Conservation (phyloP, 2,113 vertebrate species). For the Pachyramphus minor region DNA sequence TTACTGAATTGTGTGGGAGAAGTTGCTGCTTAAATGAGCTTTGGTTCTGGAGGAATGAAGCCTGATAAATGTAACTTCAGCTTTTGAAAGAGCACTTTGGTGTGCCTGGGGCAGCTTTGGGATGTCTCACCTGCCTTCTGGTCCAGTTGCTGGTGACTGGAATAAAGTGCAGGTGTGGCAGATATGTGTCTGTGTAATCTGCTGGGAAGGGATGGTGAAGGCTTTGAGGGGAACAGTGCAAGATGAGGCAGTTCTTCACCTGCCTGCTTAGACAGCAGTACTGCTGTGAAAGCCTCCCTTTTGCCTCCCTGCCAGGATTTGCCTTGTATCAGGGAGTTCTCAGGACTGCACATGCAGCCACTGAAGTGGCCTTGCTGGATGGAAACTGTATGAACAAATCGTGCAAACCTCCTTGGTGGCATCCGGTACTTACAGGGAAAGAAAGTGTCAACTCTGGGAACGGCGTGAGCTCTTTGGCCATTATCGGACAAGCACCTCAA, state of each 20-base stretch:
- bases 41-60: background rate
- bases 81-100: background rate
- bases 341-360: background rate
- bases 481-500: background rate
- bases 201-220: background rate
- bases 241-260: accelerated
- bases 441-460: background rate
- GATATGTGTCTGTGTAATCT: background rate
- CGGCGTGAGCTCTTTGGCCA: accelerated
- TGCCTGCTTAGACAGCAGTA: background rate
- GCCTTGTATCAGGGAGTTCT: background rate
- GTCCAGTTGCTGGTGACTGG: background rate
- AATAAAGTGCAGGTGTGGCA: background rate
- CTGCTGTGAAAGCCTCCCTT: background rate
- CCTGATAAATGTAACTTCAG: background rate
- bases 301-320: background rate
- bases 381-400: background rate
- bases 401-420: background rate
- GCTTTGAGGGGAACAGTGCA: accelerated
- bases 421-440: background rate
- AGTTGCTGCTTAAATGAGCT: background rate
- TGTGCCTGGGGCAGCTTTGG: background rate
- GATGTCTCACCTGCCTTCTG: background rate
- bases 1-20: background rate
- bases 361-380: background rate